These are phyloP conservation scores for Acipenser oxyrinchus DNA, from an alignment of 2,797 vertebrate species.

Conservation along the genomic window DNA sequence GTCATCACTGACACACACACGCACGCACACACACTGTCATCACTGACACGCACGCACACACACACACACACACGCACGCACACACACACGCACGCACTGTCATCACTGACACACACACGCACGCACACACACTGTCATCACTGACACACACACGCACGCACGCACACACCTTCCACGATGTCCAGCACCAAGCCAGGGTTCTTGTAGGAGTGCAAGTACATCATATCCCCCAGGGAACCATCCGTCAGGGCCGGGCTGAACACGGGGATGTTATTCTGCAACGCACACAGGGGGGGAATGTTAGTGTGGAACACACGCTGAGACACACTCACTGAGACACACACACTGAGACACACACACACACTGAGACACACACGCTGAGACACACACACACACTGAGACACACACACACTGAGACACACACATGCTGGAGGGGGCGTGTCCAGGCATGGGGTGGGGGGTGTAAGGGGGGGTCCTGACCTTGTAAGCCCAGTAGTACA, in stretches of 20 bases:
- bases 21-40: neutral
- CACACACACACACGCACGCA: neutral
- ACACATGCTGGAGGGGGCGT: too few species aligned
- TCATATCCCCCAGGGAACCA: conserved; percentile 87
- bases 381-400: neutral
- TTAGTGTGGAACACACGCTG: neutral
- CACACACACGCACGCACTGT: too few species aligned
- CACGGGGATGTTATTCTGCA: conserved; percentile 83
- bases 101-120: too few species aligned
- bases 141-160: neutral
- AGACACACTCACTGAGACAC: too few species aligned
- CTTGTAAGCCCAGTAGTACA: conserved; percentile 93
- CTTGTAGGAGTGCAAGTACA: conserved; percentile 90
- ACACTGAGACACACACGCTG: neutral
- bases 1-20: too few species aligned
- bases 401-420: too few species aligned
- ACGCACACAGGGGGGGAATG: conserved; percentile 5
- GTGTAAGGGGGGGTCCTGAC: conserved; percentile 39
- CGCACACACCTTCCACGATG: conserved; percentile 74
- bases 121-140: neutral
- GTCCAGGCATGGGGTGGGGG: too few species aligned
- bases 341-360: too few species aligned
- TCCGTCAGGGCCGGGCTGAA: conserved; percentile 88
- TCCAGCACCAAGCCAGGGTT: conserved; percentile 80
- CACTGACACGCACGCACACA: too few species aligned